phyloP scores from a whole-genome alignment of 2,113 vertebrate species.

The Steatornis caripensis region DNA sequence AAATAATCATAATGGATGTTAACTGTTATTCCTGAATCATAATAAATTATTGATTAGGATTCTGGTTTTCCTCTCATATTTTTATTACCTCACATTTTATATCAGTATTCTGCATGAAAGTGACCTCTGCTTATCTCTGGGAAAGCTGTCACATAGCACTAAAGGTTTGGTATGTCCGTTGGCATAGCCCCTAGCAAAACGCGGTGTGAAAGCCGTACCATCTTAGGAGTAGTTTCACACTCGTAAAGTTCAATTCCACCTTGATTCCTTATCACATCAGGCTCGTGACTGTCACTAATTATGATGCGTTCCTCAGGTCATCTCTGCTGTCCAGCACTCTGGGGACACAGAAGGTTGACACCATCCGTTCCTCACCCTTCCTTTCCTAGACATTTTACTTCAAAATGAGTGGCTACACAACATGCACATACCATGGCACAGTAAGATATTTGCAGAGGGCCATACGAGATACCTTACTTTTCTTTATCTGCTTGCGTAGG shows the following conservation, averaged over 20 bases:
- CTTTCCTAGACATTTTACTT: background rate
- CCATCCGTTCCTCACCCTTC: background rate
- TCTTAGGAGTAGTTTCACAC: background rate
- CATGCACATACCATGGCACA: rapidly evolving
- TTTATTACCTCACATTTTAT: background rate
- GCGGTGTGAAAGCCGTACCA: rapidly evolving
- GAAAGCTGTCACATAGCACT: background rate
- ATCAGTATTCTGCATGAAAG: background rate
- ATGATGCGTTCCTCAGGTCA: background rate
- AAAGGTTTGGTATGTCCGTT: background rate
- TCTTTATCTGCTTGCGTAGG: background rate
- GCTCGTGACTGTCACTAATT: background rate
- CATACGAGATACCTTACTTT: rapidly evolving
- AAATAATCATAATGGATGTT: background rate
- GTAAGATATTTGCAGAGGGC: background rate
- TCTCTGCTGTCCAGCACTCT: background rate
- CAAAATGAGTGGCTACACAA: background rate
- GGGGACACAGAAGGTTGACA: background rate
- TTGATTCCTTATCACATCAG: background rate
- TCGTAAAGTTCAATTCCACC: background rate
- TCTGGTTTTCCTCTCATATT: background rate
- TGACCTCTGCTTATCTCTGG: background rate
- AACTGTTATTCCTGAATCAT: background rate
- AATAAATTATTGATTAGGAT: background rate
- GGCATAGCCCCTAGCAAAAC: background rate